phyloP scores from a whole-genome alignment of 2,113 vertebrate species.

The Phylloscopus trochiloides region DNA sequence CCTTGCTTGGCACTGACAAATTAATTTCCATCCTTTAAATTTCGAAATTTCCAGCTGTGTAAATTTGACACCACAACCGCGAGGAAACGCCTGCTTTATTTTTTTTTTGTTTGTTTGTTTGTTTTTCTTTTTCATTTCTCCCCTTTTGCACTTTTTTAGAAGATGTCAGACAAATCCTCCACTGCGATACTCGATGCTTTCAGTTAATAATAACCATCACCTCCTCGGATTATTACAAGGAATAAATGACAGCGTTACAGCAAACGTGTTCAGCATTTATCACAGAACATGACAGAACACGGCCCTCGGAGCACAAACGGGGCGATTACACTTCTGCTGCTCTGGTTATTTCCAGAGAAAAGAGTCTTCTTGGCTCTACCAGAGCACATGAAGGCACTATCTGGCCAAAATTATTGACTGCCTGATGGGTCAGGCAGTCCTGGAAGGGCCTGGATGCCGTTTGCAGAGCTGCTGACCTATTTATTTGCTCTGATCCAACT shows the following conservation, averaged over 20 bases:
- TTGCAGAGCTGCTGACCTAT: constrained; percentile 3
- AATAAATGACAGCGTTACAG: neutral
- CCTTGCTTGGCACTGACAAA: neutral
- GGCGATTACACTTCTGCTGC: neutral
- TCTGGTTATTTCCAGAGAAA: neutral
- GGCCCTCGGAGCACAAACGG: neutral
- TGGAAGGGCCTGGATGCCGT: neutral
- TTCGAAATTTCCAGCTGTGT: neutral
- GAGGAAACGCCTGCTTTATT: neutral
- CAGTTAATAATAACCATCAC: neutral
- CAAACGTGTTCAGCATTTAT: neutral
- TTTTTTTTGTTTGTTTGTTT: no score
- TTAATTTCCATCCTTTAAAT: neutral
- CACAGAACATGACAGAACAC: neutral
- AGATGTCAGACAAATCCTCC: neutral
- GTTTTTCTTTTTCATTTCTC: neutral
- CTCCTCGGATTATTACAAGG: neutral
- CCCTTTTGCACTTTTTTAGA: neutral
- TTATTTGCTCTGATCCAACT: neutral
- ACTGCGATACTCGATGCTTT: neutral
- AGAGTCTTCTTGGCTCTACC: neutral
- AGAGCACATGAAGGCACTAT: neutral
- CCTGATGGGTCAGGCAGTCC: neutral
- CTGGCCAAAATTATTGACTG: neutral
- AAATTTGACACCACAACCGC: neutral